These are phyloP conservation scores for Actenoides hombroni DNA, from an alignment of 2,113 vertebrate species.

Conservation along the genomic window DNA sequence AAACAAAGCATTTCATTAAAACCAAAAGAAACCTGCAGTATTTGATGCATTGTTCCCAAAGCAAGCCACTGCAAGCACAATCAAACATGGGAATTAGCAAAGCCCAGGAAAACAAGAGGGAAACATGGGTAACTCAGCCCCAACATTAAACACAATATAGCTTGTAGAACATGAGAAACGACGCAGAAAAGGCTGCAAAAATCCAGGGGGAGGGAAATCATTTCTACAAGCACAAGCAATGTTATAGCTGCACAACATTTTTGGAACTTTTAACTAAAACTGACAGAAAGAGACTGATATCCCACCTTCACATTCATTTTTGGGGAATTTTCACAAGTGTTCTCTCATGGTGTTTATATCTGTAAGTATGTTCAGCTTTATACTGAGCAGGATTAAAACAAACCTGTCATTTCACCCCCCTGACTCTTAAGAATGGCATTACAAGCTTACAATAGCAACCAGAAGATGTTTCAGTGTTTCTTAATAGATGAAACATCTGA, in stretches of 20 bases:
- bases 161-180: neutral
- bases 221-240: neutral
- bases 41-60: neutral
- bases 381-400: neutral
- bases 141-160: neutral
- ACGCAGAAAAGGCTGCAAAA: neutral
- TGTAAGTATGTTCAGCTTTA: neutral
- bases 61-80: neutral
- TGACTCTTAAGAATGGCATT: neutral
- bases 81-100: neutral
- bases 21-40: neutral
- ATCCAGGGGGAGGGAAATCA: neutral
- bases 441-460: neutral
- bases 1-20: neutral
- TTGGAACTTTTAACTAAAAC: neutral
- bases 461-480: neutral
- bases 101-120: neutral
- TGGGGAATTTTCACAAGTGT: neutral
- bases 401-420: neutral
- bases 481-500: neutral
- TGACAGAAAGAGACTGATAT: neutral
- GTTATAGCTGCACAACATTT: neutral
- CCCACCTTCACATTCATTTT: neutral
- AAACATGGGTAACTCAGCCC: neutral
- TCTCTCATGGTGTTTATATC: neutral